Evolutionary conservation across 2,888 invertebrate species (phyloP).

Genomic region (Aleiodes leptofemur): DNA sequence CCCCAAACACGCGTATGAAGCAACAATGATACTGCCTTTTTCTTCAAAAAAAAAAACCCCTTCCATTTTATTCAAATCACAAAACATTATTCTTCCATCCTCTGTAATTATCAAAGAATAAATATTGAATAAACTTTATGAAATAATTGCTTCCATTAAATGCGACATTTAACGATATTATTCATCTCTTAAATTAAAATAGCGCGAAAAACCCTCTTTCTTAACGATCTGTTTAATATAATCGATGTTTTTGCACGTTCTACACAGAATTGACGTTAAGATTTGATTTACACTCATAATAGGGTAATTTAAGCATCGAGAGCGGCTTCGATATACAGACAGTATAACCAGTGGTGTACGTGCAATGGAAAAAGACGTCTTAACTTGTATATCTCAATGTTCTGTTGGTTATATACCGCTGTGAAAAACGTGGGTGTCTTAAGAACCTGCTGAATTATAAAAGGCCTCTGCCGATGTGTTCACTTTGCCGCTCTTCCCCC

Average conservation of each 20-base stretch:
- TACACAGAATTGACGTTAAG: constrained; percentile 16
- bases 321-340: constrained; percentile 26
- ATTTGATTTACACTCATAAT: constrained; percentile 44
- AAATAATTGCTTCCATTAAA: too few relatives aligned
- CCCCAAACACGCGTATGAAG: not conserved
- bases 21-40: not conserved
- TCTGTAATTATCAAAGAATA: not conserved
- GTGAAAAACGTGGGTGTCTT: constrained; percentile 40
- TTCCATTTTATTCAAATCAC: not conserved
- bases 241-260: not conserved
- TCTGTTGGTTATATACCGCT: constrained; percentile 33
- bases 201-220: not conserved
- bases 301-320: constrained; percentile 38
- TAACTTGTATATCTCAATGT: constrained; percentile 29
- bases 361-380: constrained; percentile 19
- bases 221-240: not conserved
- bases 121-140: too few relatives aligned
- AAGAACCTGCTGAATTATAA: constrained; percentile 42
- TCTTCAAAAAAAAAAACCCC: not conserved
- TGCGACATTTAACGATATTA: not conserved
- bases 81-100: not conserved
- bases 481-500: constrained; percentile 27
- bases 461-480: constrained; percentile 35
- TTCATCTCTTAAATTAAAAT: not conserved
- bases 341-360: not conserved